A percentile compares a stretch with the other conserved stretches of the same genome.
These are phyloP conservation scores for Acanthosoma haemorrhoidale DNA, from an alignment of 2,888 invertebrate species.

Conservation along the genomic window DNA sequence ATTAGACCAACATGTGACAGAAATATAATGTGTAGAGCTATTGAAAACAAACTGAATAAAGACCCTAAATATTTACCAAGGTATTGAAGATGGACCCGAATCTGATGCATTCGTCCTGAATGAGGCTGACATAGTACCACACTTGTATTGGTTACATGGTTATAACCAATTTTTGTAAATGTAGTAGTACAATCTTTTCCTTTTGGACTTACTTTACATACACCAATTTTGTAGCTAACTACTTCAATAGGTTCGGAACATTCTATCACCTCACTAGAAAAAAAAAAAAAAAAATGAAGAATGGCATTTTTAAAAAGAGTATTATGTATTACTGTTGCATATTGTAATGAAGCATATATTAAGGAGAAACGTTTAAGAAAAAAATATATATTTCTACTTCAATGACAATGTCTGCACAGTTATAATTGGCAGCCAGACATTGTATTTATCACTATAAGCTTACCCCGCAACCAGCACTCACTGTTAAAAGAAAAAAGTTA, in stretches of 20 bases:
- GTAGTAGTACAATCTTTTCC: slow-evolving; percentile 90
- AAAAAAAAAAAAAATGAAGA: background rate
- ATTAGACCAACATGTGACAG: background rate
- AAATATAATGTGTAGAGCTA: background rate
- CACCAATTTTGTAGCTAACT: slow-evolving; percentile 91
- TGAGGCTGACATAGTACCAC: slow-evolving; percentile 90
- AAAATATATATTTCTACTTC: background rate
- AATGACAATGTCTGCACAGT: background rate
- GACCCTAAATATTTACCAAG: slow-evolving; percentile 61
- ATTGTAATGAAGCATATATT: background rate
- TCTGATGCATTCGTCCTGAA: slow-evolving; percentile 98
- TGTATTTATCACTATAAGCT: too few relatives aligned
- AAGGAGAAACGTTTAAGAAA: too few relatives aligned
- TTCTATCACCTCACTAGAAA: slow-evolving; percentile 67
- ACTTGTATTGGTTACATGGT: slow-evolving; percentile 69
- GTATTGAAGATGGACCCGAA: slow-evolving; percentile 95
- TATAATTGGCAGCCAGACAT: too few relatives aligned
- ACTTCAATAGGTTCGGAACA: slow-evolving; percentile 88
- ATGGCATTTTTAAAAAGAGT: background rate
- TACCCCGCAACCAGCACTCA: too few relatives aligned
- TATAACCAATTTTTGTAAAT: slow-evolving; percentile 84
- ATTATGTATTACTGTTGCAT: background rate
- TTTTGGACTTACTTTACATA: slow-evolving; percentile 86
- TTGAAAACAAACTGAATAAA: background rate
- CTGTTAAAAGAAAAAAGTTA: too few relatives aligned